phyloP scores from a whole-genome alignment of 2,113 vertebrate species.

The Channa argus region DNA sequence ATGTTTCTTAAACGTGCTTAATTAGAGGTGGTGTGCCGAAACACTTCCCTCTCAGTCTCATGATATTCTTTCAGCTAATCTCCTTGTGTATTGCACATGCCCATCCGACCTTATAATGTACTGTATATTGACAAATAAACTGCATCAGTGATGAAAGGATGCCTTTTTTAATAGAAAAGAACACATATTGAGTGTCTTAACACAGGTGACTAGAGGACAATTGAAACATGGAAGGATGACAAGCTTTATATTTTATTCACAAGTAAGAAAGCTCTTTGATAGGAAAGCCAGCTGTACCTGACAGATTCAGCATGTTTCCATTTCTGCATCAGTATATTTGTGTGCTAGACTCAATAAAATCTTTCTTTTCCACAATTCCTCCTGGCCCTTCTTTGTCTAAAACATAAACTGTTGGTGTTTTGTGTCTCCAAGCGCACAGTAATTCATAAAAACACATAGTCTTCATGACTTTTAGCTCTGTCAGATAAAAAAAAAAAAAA shows the following conservation, averaged over 20 bases:
- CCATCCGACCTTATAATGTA: background rate
- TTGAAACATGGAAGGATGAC: too few species aligned
- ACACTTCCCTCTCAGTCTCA: background rate
- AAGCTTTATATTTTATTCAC: too few species aligned
- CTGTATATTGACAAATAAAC: too few species aligned
- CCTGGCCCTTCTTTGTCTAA: background rate
- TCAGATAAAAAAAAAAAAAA: constrained; percentile 27
- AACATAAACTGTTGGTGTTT: background rate
- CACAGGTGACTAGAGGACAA: too few species aligned
- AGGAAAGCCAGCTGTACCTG: too few species aligned
- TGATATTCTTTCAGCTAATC: background rate
- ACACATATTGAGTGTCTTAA: too few species aligned
- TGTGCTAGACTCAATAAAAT: background rate
- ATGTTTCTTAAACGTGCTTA: background rate
- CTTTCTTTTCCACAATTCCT: background rate
- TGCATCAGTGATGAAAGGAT: too few species aligned
- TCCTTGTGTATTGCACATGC: background rate
- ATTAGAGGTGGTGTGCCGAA: background rate
- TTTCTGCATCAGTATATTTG: background rate
- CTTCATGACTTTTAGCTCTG: background rate
- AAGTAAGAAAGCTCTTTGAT: too few species aligned
- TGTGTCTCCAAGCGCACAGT: background rate
- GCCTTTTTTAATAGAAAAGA: too few species aligned
- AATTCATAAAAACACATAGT: background rate
- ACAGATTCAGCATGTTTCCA: background rate